A percentile compares a stretch with the other conserved stretches of the same genome.
Conservation (phyloP, 2,888 invertebrate species). For the Cheiracanthium punctorium region DNA sequence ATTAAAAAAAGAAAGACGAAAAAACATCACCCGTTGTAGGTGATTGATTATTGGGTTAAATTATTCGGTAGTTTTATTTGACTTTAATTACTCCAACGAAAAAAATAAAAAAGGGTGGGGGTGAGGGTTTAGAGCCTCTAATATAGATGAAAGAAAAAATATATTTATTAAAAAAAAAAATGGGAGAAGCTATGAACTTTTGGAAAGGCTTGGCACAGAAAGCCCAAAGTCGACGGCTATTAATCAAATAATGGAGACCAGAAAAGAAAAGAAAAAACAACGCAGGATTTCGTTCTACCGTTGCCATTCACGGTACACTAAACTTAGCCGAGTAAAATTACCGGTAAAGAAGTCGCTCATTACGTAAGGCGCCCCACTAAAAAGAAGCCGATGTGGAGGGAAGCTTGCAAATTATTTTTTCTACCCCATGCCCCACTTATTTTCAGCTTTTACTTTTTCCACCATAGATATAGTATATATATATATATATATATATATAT, state of each 20-base stretch:
- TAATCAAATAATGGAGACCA: conserved; percentile 3
- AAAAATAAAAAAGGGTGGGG: background rate
- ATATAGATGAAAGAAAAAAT: too few relatives aligned
- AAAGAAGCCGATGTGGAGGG: conserved; percentile 6
- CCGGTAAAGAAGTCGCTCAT: conserved; percentile 9
- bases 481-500: too few relatives aligned
- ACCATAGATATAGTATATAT: background rate
- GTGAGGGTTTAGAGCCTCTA: too few relatives aligned
- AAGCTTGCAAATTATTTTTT: background rate
- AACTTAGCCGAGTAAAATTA: conserved; percentile 14
- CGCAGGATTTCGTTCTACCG: background rate
- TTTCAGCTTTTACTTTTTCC: background rate
- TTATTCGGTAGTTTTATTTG: conserved; percentile 15
- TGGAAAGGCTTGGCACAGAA: background rate
- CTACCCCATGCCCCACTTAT: background rate
- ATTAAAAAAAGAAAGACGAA: background rate
- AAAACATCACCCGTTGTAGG: background rate
- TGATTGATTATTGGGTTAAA: conserved; percentile 15
- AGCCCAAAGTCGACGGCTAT: conserved; percentile 7
- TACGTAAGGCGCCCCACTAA: conserved; percentile 1
- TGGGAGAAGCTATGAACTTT: background rate
- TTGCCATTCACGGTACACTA: conserved; percentile 17
- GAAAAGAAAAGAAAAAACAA: background rate
- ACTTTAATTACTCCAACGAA: conserved; percentile 3
- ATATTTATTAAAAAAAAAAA: background rate